Base-by-base conservation (phyloP, 35 echinoderm and acorn worm species). In the Heliocidaris tuberculata region DNA sequence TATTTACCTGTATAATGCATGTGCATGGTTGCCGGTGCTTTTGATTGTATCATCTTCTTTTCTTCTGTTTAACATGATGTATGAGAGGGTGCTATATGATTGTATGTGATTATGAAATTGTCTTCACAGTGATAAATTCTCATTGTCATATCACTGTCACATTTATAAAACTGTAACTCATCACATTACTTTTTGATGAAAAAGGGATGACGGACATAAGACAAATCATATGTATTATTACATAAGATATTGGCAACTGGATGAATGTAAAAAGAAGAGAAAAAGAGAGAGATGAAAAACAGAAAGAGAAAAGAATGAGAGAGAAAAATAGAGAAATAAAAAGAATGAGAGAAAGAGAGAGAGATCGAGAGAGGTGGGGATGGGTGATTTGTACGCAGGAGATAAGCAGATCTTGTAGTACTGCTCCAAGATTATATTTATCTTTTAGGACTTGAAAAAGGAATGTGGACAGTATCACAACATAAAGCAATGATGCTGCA, bases 1-100 rank as follows among this genome's bases (percentile, higher is more conserved):
- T 92, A 92, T 92, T 48, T 56, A 92, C 47, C 13, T 92, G 90
- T 50, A 42, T 92, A 92, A 92, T 92, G 42, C 90, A 92, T 52
- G 49, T 11, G 48, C 48, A 42, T 56, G 42, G 90, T 48, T 19
- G 49, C 48, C 9, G 31, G 10, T 88, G 27, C 86, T 88, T 88
- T 86, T 86, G 1, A 0, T 52, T 52, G 8, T 13, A 70, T 70
- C 24, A 19, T 24, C 60, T 70, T 70, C 60, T 70, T 70, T 70
- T 0, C 60, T 27, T 19, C 24, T 24, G 2, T 24, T 70, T 70
- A 70, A 70, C 60, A 17, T 70, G 60, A 70, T 70, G 50, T 70
- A 70, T 21, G 24, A 21, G 17, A 19, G 21, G 24, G 16, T 70
- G 60, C 6, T 24, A 70, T 19, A 70, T 2, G 60, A 17, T 19